A percentile compares a stretch with the other conserved stretches of the same genome.
These are phyloP conservation scores for Lytechinus variegatus DNA, from an alignment of 35 echinoderm and acorn worm species.

Conservation along the genomic window DNA sequence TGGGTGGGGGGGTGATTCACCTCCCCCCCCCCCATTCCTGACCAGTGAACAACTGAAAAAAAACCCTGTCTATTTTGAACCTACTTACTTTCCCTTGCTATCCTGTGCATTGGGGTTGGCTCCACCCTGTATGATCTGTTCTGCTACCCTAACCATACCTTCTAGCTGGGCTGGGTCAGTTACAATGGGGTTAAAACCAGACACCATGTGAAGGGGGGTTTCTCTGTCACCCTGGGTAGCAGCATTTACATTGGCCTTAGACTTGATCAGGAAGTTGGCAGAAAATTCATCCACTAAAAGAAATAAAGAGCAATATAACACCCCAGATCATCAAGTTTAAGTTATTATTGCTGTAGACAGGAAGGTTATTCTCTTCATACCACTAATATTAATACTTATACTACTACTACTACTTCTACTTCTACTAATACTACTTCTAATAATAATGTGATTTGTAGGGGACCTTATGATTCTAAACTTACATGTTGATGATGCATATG, in stretches of 20 bases:
- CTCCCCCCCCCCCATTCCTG: not conserved
- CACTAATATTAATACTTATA: too few species aligned
- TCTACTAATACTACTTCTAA: too few species aligned
- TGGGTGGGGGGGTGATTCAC: not conserved
- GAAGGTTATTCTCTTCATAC: too few species aligned
- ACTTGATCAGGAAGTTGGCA: conserved; percentile 88
- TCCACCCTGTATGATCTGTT: conserved; percentile 76
- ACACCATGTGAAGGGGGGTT: conserved; percentile 84
- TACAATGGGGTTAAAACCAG: conserved; percentile 67
- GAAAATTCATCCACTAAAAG: conserved; percentile 94
- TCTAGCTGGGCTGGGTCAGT: conserved; percentile 56
- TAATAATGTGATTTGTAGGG: too few species aligned
- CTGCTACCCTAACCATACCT: conserved; percentile 79
- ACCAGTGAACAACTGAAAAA: too few species aligned
- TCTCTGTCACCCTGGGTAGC: conserved; percentile 74
- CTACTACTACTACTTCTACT: too few species aligned
- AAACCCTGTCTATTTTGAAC: not conserved
- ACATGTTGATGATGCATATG: too few species aligned
- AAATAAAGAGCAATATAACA: not conserved
- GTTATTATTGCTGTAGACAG: too few species aligned
- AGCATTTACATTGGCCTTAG: conserved; percentile 80
- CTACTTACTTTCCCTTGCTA: conserved; percentile 84
- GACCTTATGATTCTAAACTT: too few species aligned
- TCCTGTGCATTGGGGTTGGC: conserved; percentile 87
- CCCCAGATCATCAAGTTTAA: too few species aligned